These are phyloP conservation scores for Microtus montanus DNA, from an alignment of 2,113 vertebrate species.

Conservation along the genomic window DNA sequence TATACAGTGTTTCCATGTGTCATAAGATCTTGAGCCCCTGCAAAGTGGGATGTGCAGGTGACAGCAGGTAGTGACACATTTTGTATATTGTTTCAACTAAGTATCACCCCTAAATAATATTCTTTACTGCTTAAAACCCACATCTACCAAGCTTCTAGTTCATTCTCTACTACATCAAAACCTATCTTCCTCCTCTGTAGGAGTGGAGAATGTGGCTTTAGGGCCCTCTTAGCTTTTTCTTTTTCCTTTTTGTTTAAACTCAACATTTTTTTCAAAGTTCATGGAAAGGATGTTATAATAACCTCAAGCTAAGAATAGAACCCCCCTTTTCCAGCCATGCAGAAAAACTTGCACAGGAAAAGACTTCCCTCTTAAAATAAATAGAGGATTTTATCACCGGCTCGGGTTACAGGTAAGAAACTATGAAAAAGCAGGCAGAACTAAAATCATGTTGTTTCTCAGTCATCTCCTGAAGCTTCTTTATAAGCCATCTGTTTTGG, in stretches of 20 bases:
- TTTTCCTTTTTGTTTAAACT: not conserved
- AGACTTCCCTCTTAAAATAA: slow-evolving; percentile 49
- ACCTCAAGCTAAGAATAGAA: slow-evolving; percentile 30
- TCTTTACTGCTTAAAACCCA: slow-evolving; percentile 27
- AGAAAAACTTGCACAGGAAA: slow-evolving; percentile 47
- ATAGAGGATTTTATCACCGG: not conserved
- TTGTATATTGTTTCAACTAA: not conserved
- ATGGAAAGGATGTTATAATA: slow-evolving; percentile 43
- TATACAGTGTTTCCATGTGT: not conserved
- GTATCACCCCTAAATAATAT: not conserved
- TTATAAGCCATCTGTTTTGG: slow-evolving; percentile 34
- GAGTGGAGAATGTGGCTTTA: slow-evolving; percentile 18
- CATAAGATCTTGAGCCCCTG: not conserved
- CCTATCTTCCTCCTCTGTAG: not conserved
- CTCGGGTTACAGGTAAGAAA: not conserved
- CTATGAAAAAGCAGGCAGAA: slow-evolving; percentile 3
- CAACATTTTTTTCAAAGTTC: slow-evolving; percentile 40
- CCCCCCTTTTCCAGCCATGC: not conserved
- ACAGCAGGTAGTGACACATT: not conserved
- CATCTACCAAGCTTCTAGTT: slow-evolving; percentile 5
- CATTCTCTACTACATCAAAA: slow-evolving; percentile 51
- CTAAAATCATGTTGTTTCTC: not conserved
- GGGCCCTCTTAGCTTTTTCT: not conserved
- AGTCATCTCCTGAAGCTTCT: not conserved
- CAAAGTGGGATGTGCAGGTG: rapidly evolving